Conservation (phyloP, 2,797 vertebrate species). For the Falco concolor region DNA sequence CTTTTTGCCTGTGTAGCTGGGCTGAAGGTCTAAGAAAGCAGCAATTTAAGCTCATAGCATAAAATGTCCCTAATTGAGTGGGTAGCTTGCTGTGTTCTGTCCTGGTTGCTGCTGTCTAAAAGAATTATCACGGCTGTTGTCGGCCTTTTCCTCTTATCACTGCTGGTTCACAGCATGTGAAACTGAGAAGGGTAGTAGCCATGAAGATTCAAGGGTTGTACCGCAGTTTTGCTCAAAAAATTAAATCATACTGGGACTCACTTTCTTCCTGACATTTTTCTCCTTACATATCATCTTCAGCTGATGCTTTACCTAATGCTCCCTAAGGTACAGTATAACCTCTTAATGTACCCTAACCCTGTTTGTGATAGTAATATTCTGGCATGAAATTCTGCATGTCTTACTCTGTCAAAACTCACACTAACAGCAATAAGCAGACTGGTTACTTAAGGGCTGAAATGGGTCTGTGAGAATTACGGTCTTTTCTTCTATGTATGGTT, state of each 20-base stretch:
- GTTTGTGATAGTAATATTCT: background rate
- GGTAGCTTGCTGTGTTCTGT: background rate
- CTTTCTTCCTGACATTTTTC: background rate
- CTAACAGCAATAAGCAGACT: background rate
- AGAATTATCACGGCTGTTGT: background rate
- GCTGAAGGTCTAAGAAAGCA: background rate
- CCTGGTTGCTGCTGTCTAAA: background rate
- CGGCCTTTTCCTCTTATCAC: background rate
- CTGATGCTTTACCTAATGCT: background rate
- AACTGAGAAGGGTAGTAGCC: background rate
- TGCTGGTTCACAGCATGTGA: background rate
- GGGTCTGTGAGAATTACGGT: background rate
- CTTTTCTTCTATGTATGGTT: background rate
- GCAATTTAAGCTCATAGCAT: background rate
- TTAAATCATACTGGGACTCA: background rate
- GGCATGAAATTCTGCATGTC: background rate
- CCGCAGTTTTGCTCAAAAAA: background rate
- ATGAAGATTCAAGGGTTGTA: background rate
- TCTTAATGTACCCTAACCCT: background rate
- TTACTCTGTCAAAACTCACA: background rate
- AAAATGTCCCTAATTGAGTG: background rate
- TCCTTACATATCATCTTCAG: background rate
- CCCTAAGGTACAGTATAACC: background rate
- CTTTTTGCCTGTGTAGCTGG: background rate
- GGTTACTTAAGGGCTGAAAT: background rate